phyloP scores from a whole-genome alignment of 2,113 vertebrate genomes.

The Jacana jacana region DNA sequence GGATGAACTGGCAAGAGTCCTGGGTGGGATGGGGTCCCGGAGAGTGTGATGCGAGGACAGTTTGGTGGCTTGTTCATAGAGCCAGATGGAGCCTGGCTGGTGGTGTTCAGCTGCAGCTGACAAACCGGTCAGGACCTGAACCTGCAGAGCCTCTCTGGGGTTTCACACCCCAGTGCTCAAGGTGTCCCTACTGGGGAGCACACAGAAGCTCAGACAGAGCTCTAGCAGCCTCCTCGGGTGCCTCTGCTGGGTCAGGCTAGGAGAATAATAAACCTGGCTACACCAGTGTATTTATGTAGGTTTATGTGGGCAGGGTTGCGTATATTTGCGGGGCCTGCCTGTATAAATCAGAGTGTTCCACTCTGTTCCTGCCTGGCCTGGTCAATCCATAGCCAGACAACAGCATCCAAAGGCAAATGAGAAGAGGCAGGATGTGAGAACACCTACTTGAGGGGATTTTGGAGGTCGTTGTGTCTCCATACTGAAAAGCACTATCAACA shows the following conservation, averaged over 20 bases:
- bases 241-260: too few species aligned
- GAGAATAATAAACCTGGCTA: too few species aligned
- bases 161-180: neutral
- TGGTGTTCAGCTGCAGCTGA: neutral
- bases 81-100: neutral
- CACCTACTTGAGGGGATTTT: neutral
- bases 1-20: neutral
- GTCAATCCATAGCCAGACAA: neutral
- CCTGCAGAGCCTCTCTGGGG: neutral
- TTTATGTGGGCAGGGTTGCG: too few species aligned
- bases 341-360: fast-evolving
- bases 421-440: neutral
- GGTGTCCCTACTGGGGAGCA: neutral
- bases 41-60: neutral
- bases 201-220: fast-evolving
- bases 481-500: neutral
- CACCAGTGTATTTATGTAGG: too few species aligned
- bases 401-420: neutral
- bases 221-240: neutral
- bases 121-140: neutral
- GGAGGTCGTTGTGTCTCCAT: neutral
- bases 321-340: neutral
- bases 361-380: neutral
- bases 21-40: neutral
- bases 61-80: neutral